A percentile compares a stretch with the other conserved stretches of the same genome.
Evolutionary conservation across 1,140 invertebrate genomes (phyloP).

Genomic region (Anagrus nilaparvatae): DNA sequence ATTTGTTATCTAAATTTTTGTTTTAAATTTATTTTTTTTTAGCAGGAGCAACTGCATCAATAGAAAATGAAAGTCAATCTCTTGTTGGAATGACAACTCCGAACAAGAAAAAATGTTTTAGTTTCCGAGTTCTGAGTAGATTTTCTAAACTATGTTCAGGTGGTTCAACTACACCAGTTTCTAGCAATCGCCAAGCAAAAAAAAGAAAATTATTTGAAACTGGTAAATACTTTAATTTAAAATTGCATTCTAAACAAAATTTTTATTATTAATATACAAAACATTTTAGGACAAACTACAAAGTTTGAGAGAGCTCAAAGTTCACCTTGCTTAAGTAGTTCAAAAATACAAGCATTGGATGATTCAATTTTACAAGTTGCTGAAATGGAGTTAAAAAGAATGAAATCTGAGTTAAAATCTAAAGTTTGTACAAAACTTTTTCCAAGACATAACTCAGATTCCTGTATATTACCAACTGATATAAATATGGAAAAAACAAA

Average conservation of each 20-base stretch:
- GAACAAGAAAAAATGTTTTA: constrained; percentile 13
- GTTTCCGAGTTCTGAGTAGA: constrained; percentile 10
- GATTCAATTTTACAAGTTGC: constrained; percentile 23
- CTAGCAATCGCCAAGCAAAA: constrained; percentile 16
- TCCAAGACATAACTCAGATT: constrained; percentile 21
- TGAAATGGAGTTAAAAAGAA: constrained; percentile 22
- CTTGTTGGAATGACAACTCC: constrained; percentile 21
- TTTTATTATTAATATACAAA: constrained; percentile 1
- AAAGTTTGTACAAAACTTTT: constrained; percentile 24
- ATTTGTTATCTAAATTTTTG: too few relatives aligned
- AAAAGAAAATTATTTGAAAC: constrained; percentile 24
- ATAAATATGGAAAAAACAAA: neutral
- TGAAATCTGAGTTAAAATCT: constrained; percentile 23
- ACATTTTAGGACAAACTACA: constrained; percentile 11
- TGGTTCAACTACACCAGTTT: constrained; percentile 16
- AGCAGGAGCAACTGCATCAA: constrained; percentile 9
- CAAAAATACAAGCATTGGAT: constrained; percentile 16
- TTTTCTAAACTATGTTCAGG: constrained; percentile 10
- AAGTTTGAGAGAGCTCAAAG: constrained; percentile 16
- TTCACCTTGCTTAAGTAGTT: constrained; percentile 16
- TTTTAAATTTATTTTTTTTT: too few relatives aligned
- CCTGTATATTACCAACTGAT: constrained; percentile 14
- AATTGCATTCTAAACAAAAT: too few relatives aligned
- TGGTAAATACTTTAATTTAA: constrained; percentile 14
- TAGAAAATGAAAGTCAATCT: constrained; percentile 9